Percentiles rank a stretch among this genome's conserved stretches.
Conservation (phyloP, 2,888 invertebrate genomes). For the Aphrophora alni region DNA sequence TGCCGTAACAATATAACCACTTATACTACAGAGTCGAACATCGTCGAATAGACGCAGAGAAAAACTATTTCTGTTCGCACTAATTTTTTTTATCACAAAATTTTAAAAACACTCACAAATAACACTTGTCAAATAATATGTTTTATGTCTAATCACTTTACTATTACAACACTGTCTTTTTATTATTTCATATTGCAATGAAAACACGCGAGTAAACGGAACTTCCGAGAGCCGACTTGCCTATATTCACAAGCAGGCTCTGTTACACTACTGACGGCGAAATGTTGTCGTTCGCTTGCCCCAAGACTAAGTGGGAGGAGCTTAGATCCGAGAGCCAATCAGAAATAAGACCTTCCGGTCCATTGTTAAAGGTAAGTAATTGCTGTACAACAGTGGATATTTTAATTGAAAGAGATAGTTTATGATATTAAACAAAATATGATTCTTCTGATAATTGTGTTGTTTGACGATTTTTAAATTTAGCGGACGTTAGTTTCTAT, state of each 20-base stretch:
- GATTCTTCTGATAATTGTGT: background rate
- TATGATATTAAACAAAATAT: slow-evolving; percentile 24
- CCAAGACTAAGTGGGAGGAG: background rate
- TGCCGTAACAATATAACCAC: background rate
- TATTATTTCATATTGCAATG: background rate
- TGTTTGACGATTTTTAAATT: too few species aligned
- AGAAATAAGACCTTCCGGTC: slow-evolving; percentile 2
- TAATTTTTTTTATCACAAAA: background rate
- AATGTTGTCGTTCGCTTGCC: background rate
- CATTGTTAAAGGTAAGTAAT: slow-evolving; percentile 8
- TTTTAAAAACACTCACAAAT: background rate
- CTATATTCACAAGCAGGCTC: background rate
- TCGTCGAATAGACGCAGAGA: background rate
- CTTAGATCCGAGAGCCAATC: background rate
- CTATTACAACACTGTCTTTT: background rate
- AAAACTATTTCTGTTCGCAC: background rate
- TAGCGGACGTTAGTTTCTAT: too few species aligned
- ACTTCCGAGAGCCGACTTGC: background rate
- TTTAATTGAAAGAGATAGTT: slow-evolving; percentile 35
- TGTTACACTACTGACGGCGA: background rate
- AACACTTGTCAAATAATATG: background rate
- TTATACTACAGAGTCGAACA: background rate
- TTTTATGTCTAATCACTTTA: background rate
- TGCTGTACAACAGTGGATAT: slow-evolving; percentile 32
- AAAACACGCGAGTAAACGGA: background rate